A percentile compares a stretch with the other conserved stretches of the same genome.
These are phyloP conservation scores for Entomobrya proxima DNA, from an alignment of 2,888 invertebrate genomes.

Conservation along the genomic window DNA sequence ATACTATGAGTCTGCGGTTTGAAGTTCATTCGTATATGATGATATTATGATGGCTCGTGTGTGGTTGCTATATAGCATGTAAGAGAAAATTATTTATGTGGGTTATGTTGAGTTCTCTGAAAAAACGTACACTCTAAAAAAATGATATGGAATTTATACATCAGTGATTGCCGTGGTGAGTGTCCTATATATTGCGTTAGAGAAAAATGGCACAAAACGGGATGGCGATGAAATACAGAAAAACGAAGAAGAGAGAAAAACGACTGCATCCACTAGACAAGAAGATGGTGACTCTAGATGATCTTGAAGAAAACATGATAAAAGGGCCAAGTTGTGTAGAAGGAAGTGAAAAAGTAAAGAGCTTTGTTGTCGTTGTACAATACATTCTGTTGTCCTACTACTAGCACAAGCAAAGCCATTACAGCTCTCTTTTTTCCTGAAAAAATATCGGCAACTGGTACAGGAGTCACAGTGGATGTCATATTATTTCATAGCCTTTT, in stretches of 20 bases:
- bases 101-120: neutral
- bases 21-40: neutral
- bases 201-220: slow-evolving; percentile 52
- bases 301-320: slow-evolving; percentile 60
- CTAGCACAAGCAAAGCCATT: neutral
- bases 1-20: slow-evolving; percentile 1
- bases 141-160: slow-evolving; percentile 3
- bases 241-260: neutral
- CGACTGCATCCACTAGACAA: neutral
- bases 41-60: neutral
- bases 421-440: neutral
- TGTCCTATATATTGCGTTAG: slow-evolving; percentile 51
- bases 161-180: slow-evolving; percentile 35
- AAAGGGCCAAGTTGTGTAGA: slow-evolving; percentile 39
- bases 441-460: slow-evolving; percentile 19
- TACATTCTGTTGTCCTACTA: slow-evolving; percentile 18
- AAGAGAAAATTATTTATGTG: slow-evolving; percentile 3
- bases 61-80: neutral
- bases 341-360: slow-evolving; percentile 45
- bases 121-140: neutral
- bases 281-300: slow-evolving; percentile 54
- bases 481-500: slow-evolving; percentile 32
- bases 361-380: slow-evolving; percentile 16
- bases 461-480: slow-evolving; percentile 30
- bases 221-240: slow-evolving; percentile 12